Evolutionary conservation across 2,888 invertebrate species (phyloP).

Genomic region (Magallana nippona): DNA sequence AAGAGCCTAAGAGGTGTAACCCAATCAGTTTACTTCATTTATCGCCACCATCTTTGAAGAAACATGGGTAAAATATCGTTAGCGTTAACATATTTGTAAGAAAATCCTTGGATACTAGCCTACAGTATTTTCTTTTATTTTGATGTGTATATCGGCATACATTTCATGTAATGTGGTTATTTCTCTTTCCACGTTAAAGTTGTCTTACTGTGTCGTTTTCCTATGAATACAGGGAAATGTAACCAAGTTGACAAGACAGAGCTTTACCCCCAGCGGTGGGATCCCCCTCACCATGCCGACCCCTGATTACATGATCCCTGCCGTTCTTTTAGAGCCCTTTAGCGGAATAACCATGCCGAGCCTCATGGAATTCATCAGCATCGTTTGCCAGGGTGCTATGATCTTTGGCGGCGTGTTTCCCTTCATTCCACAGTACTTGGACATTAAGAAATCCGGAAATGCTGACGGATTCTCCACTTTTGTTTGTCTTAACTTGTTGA

Average conservation of each 20-base stretch:
- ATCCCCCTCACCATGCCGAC: neutral
- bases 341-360: neutral
- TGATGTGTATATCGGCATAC: no score
- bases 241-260: neutral
- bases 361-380: conserved; percentile 56
- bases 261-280: neutral
- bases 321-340: neutral
- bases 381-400: conserved; percentile 85
- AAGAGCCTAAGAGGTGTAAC: no score
- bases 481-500: conserved; percentile 95
- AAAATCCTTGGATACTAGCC: no score
- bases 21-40: no score
- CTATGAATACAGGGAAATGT: conserved; percentile 5
- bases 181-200: neutral
- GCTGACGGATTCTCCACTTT: conserved; percentile 98
- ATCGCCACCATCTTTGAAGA: neutral
- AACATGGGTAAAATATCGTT: neutral
- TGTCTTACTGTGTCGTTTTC: neutral
- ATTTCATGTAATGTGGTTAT: no score
- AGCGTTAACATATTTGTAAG: no score
- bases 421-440: conserved; percentile 96
- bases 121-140: no score
- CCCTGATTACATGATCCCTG: conserved; percentile 15
- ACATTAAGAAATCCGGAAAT: conserved; percentile 94
- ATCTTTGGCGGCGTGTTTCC: conserved; percentile 97